Evolutionary conservation across 2,888 invertebrate genomes (phyloP), one percentile per base, ranked within the genome.

Genomic region (Sialis lutaria): DNA sequence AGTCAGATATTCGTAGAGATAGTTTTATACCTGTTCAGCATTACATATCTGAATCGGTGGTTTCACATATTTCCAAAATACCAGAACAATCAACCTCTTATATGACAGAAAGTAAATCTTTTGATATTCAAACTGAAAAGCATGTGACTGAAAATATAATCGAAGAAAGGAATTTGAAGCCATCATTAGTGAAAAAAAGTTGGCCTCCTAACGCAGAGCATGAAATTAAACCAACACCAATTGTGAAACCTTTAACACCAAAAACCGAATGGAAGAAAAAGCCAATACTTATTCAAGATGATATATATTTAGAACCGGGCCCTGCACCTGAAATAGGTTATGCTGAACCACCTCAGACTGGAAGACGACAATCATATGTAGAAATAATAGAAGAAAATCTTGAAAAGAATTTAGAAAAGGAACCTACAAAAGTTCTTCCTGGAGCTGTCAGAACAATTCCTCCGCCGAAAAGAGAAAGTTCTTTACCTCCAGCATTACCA

Each of bases 321-420:
- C 69, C 78, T 8, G 77, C 79, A 4, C 79, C 80, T 10, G 77
- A 79, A 63, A 76, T 82, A 6, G 76, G 70, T 40, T 81, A 70
- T 59, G 74, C 75, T 1, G 71, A 74, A 32, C 69, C 73, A 6
- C 69, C 72, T 1, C 55, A 60, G 30, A 57, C 61, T 35, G 58
- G 59, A 49, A 58, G 71, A 43, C 66, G 69, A n/a, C 71, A 67
- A 48, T 74, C 74, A 2, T 68, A 74, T 52, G 71, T 74, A 1
- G 74, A 75, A 59, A 66, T 64, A 31, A 65, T 75, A 52, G 74
- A 78, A 55, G 72, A 73, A 54, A 68, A 69, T 33, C 55, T 74
- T 6, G 73, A 74, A 52, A 67, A 67, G 55, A 72, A 69, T 53
- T 52, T 70, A 4, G 64, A 67, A 22, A 67, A 66, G 44, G 68